A percentile compares a stretch with the other conserved stretches of the same genome.
Evolutionary conservation across 2,888 invertebrate genomes (phyloP).

Genomic region (Acleris emargana): DNA sequence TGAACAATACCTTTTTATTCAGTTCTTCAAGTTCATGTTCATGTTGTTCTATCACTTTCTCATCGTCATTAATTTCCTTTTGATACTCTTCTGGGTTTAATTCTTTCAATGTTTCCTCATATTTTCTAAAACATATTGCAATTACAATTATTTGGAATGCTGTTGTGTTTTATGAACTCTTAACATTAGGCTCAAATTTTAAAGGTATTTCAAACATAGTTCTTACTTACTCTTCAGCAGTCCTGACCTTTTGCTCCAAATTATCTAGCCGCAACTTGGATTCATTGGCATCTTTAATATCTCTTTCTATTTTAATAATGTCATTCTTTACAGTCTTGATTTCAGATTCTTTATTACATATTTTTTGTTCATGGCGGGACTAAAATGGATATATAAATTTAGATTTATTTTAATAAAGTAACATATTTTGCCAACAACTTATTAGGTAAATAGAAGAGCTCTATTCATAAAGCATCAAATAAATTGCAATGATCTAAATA

Average conservation of each 20-base stretch:
- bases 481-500: too few species aligned
- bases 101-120: conserved; percentile 70
- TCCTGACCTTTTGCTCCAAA: conserved; percentile 75
- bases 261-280: conserved; percentile 82
- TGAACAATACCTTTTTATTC: conserved; percentile 86
- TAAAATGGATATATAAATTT: conserved; percentile 50
- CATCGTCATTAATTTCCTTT: conserved; percentile 83
- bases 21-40: conserved; percentile 85
- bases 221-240: conserved; percentile 70
- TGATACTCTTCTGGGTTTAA: conserved; percentile 83
- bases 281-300: conserved; percentile 85
- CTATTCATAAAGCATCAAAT: too few species aligned
- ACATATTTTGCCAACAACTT: too few species aligned
- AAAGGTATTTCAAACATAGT: background rate
- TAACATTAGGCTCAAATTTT: too few species aligned
- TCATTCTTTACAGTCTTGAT: conserved; percentile 83
- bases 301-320: conserved; percentile 77
- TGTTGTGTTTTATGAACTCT: background rate
- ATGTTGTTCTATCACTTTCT: conserved; percentile 80
- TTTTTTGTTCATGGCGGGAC: conserved; percentile 87
- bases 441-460: too few species aligned
- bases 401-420: background rate
- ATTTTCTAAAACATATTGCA: conserved; percentile 58
- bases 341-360: conserved; percentile 84
- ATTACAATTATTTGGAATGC: background rate